Evolutionary conservation across 92 coral and sea anemone genomes (phyloP).

Genomic region (Zoanthus solanderi): DNA sequence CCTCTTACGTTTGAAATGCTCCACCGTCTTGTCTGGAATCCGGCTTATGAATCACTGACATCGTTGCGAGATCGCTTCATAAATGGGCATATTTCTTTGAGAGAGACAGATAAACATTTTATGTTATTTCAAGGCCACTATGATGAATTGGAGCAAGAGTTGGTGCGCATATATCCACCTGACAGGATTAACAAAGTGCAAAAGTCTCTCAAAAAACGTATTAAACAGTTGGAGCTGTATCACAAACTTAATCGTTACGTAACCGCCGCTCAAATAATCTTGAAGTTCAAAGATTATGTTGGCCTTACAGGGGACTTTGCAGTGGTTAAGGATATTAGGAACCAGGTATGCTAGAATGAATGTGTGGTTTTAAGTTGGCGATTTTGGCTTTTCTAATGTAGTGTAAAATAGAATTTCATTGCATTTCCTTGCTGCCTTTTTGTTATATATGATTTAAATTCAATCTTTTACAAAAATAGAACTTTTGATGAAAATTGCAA

Average conservation of each 20-base stretch:
- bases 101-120: slow-evolving; percentile 30
- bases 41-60: slow-evolving; percentile 6
- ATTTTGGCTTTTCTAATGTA: too few species aligned
- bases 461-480: too few species aligned
- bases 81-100: slow-evolving; percentile 47
- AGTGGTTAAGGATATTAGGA: slow-evolving; percentile 65
- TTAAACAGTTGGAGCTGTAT: slow-evolving; percentile 41
- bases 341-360: slow-evolving; percentile 70
- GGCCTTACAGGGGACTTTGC: slow-evolving; percentile 71
- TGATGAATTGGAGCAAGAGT: slow-evolving; percentile 13
- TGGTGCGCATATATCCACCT: slow-evolving; percentile 2
- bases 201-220: slow-evolving; percentile 16
- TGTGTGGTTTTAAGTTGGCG: neutral
- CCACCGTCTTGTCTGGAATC: slow-evolving; percentile 60
- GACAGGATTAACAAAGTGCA: neutral
- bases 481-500: too few species aligned
- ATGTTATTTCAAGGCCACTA: slow-evolving; percentile 7
- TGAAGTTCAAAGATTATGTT: slow-evolving; percentile 53
- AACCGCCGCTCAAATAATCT: slow-evolving; percentile 69
- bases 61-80: slow-evolving; percentile 47
- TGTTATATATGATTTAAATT: slow-evolving; percentile 48
- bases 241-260: slow-evolving; percentile 58
- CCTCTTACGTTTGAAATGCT: slow-evolving; percentile 59
- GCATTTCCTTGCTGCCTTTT: too few species aligned
- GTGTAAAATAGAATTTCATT: neutral